Evolutionary conservation across 1,140 invertebrate genomes (phyloP).

Genomic region (Diuraphis noxia): DNA sequence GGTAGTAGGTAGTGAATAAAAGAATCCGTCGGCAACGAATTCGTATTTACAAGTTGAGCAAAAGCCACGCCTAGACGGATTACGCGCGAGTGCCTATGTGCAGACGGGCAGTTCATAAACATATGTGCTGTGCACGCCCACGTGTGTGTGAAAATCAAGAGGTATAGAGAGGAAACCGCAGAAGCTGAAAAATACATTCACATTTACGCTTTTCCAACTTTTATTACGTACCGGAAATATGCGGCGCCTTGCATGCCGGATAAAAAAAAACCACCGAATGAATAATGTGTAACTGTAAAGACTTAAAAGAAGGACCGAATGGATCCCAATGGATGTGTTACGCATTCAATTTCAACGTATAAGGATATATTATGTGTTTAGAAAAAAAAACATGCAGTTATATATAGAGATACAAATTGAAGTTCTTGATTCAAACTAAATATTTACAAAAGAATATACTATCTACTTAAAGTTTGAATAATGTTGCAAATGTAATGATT

Average conservation of each 20-base stretch:
- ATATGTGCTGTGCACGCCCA: neutral
- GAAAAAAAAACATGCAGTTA: neutral
- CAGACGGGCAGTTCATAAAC: neutral
- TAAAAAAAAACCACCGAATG: neutral
- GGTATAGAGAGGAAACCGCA: neutral
- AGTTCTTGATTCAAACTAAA: constrained; percentile 23
- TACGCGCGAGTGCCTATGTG: neutral
- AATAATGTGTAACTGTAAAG: constrained; percentile 37
- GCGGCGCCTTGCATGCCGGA: neutral
- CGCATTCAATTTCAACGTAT: constrained; percentile 27
- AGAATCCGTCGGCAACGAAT: neutral
- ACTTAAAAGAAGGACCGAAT: constrained; percentile 30
- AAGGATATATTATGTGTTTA: neutral
- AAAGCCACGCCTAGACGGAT: constrained; percentile 13
- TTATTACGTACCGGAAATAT: constrained; percentile 37
- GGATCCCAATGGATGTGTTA: constrained; percentile 45
- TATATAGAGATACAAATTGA: neutral
- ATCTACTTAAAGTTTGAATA: neutral
- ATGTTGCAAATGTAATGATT: neutral
- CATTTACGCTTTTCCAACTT: constrained; percentile 26
- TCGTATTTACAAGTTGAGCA: neutral
- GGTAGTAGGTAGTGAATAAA: neutral
- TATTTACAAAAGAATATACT: neutral
- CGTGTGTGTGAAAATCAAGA: neutral
- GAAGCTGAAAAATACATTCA: constrained; percentile 44